Percentiles rank a stretch among this genome's conserved stretches.
phyloP scores from a whole-genome alignment of 2,888 invertebrate species.

The Netelia fuscicornis region DNA sequence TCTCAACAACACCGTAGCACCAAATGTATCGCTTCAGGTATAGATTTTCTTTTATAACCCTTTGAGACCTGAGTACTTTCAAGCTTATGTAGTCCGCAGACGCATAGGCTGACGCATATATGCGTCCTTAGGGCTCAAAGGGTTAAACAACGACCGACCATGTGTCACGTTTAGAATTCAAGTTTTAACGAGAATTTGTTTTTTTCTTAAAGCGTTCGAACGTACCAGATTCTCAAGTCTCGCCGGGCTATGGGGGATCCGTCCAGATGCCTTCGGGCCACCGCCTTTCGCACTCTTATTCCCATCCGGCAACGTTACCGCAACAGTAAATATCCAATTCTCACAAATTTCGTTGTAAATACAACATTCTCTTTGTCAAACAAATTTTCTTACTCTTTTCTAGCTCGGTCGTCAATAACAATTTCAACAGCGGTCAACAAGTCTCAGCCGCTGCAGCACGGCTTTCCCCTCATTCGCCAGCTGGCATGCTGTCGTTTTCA shows the following conservation, averaged over 20 bases:
- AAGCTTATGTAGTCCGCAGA: too few relatives aligned
- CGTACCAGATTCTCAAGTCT: conserved; percentile 87
- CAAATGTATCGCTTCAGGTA: conserved; percentile 94
- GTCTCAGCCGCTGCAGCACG: conserved; percentile 85
- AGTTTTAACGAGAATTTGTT: conserved; percentile 1
- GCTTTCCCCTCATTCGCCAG: conserved; percentile 87
- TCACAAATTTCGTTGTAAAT: not conserved
- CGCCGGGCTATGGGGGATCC: conserved; percentile 87
- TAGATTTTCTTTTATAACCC: not conserved
- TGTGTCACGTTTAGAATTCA: not conserved
- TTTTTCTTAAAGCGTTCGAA: conserved; percentile 84
- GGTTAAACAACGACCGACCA: not conserved
- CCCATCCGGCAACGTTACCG: conserved; percentile 83
- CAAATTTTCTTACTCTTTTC: conserved; percentile 47
- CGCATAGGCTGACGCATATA: too few relatives aligned
- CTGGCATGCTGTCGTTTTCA: conserved; percentile 81
- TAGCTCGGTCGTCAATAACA: conserved; percentile 83
- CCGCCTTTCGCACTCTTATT: conserved; percentile 83
- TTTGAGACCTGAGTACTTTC: too few relatives aligned
- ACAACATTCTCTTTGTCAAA: too few relatives aligned
- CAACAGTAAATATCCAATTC: conserved; percentile 79
- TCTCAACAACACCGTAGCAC: conserved; percentile 94
- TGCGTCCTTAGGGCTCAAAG: too few relatives aligned
- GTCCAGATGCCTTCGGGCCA: conserved; percentile 84
- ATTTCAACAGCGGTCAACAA: conserved; percentile 84